Evolutionary conservation across 2,888 invertebrate genomes (phyloP), one percentile per base, ranked within the genome.

Genomic region (Pemphredon lugubris): DNA sequence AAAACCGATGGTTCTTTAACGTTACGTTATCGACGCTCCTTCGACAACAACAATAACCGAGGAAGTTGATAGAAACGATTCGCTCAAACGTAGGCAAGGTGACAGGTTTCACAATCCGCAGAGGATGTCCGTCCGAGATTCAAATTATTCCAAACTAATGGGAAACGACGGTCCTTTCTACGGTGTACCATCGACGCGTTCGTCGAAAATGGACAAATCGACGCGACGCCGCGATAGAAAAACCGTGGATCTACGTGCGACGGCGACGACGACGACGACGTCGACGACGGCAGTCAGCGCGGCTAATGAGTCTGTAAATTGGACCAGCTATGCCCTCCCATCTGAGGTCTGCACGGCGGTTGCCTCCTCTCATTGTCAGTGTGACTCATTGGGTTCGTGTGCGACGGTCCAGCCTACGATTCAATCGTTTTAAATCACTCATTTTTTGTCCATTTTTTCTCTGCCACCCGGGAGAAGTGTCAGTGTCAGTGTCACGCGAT

Each of bases 241-340:
- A 63, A 64, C 74, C 51, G 64, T 54, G 61, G 60, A 64, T 68
- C 51, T 39, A n/a, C n/a, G n/a, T n/a, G n/a, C n/a, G n/a, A n/a
- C n/a, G n/a, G n/a, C n/a, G n/a, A n/a, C n/a, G n/a, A 18, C 63
- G 47, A 37, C 57, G 81, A 69, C 74, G 73, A 65, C 77, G 75
- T 74, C 72, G 79, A 81, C 82, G 83, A 81, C 82, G 67, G 64
- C 72, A 64, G 68, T 60, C 64, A 55, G 78, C 65, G 72, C 83
- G 83, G 84, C 83, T 88, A 87, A 88, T 85, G 86, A 88, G 87
- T 82, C 83, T 77, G 82, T 88, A 88, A 88, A 88, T 89, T 89
- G 88, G 84, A 77, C 83, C 83, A 80, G 68, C 73, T 79, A 77
- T 78, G 83, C 81, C 73, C 76, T 77, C 55, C 77, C 71, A 78